Conservation (phyloP, 53 echinoderm and acorn worm genomes). For the Hippasteria phrygiana region DNA sequence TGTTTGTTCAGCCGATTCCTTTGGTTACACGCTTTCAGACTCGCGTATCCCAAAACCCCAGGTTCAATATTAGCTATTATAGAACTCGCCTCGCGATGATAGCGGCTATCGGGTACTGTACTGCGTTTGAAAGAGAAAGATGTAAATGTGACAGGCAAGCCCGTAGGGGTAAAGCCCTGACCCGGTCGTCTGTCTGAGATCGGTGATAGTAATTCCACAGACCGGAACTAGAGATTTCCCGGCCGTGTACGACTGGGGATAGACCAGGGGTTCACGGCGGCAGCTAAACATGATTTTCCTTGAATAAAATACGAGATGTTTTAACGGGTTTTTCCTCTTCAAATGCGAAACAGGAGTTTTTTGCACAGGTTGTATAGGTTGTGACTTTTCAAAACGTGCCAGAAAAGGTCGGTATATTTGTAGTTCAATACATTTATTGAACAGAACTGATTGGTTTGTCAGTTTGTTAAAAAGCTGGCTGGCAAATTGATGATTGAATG, state of each 20-base stretch:
- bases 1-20: conserved; percentile 37
- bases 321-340: not conserved
- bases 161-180: conserved; percentile 5
- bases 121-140: not conserved
- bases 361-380: not conserved
- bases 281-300: conserved; percentile 17
- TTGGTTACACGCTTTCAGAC: not conserved
- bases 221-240: conserved; percentile 23
- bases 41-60: not conserved
- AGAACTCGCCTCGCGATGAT: no score
- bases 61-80: conserved; percentile 51
- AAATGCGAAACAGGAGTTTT: not conserved
- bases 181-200: conserved; percentile 55
- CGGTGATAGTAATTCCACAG: not conserved
- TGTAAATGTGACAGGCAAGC: conserved; percentile 26
- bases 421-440: no score
- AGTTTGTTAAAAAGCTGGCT: no score
- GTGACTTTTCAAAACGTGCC: no score
- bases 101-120: not conserved
- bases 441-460: no score
- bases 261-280: not conserved
- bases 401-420: no score
- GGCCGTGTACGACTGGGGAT: not conserved
- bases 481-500: no score
- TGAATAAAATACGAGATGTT: not conserved